Conservation (phyloP, 2,797 vertebrate genomes). For the Danionella dracula region DNA sequence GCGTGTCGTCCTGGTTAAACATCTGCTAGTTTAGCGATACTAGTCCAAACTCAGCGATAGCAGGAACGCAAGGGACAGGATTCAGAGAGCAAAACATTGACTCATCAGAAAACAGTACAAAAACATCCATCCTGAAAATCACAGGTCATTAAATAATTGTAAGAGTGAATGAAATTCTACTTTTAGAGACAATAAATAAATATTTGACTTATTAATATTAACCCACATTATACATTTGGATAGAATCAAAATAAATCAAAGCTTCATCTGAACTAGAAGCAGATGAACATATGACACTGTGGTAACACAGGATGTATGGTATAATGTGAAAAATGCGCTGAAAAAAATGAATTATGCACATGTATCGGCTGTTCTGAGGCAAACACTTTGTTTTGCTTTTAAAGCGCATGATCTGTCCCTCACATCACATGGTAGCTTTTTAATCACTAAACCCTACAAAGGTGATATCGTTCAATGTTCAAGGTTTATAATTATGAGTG, state of each 20-base stretch:
- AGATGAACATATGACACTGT: no score
- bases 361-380: not conserved
- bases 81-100: no score
- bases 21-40: not conserved
- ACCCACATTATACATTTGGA: no score
- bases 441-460: not conserved
- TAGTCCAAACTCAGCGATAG: no score
- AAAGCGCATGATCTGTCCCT: not conserved
- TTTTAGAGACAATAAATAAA: no score
- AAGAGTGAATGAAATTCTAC: not conserved
- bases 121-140: no score
- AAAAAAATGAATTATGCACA: not conserved
- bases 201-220: no score
- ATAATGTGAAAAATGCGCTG: not conserved
- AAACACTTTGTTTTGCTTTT: not conserved
- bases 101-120: no score
- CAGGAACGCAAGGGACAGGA: no score
- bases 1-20: constrained; percentile 24
- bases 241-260: no score
- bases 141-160: no score
- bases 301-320: not conserved
- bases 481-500: not conserved
- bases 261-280: not conserved
- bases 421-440: not conserved
- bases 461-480: not conserved